Evolutionary conservation across 2,797 vertebrate genomes (phyloP), one percentile per base, ranked within the genome.

Genomic region (Argentina silus): DNA sequence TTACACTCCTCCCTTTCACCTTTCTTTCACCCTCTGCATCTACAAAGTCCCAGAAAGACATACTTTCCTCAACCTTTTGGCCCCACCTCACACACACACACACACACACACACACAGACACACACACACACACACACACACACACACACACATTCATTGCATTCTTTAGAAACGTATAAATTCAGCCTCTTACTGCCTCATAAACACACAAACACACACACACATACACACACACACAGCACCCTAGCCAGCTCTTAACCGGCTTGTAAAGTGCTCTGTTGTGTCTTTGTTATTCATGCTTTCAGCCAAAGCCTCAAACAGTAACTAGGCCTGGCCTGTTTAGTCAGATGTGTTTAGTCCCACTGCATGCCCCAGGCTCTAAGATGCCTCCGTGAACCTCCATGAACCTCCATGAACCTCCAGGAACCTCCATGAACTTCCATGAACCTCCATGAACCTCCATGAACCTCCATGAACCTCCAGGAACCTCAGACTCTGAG

Each of bases 261-360:
- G 10, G 63, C 71, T 67, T 6, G 69, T 81, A 80, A 78, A 76
- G 64, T 76, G 76, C 3, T 1, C 42, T 64, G 73, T 50, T 56
- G 21, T 12, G 19, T 72, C 69, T 82, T 82, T 83, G 78, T 79
- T 77, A 71, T 81, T 71, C 75, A 47, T 53, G 68, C 70, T 27
- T 51, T 65, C 10, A 15, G 42, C 11, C 65, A 47, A 72, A 72
- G 78, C 59, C 8, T 70, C 74, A 62, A 57, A 19, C 63, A 45
- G 59, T 69, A 55, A 44, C 71, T 65, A 36, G 9, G 3, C 19
- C 36, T n/a, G 60, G 27, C 27, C 27, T 77, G 79, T 87, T 85
- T 78, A 70, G 76, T 86, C 82, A 87, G 86, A 88, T 86, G 86
- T 83, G 63, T 60, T 66, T n/a, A 62, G 47, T 45, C 67, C 72